Evolutionary conservation across 2,888 invertebrate species (phyloP).

Genomic region (Leptopilina myrica): DNA sequence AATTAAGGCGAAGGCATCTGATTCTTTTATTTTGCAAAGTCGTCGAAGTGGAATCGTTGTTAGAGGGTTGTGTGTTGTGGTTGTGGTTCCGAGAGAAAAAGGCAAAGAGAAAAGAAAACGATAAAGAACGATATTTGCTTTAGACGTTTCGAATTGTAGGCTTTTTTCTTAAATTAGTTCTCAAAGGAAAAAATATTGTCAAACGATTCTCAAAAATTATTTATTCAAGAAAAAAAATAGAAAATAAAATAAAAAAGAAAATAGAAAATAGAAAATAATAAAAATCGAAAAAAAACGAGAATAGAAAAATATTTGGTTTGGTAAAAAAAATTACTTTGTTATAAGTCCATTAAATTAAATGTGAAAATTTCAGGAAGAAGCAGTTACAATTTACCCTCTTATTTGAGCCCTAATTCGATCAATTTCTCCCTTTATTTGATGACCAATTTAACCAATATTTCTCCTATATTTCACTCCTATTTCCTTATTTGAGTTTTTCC

Average conservation of each 20-base stretch:
- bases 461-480: background rate
- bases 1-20: background rate
- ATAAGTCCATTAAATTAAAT: background rate
- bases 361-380: constrained; percentile 4
- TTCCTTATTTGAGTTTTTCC: background rate
- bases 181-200: no score
- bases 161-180: no score
- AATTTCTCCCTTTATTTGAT: constrained; percentile 13
- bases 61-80: constrained; percentile 16
- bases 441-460: background rate
- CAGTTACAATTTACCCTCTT: constrained; percentile 21
- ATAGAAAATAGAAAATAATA: no score
- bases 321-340: background rate
- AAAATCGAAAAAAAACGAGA: no score
- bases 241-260: no score
- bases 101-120: constrained; percentile 38
- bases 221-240: no score
- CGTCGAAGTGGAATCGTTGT: constrained; percentile 46
- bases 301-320: no score
- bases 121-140: constrained; percentile 52
- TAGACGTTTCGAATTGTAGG: constrained; percentile 42
- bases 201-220: no score
- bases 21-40: constrained; percentile 42
- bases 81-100: constrained; percentile 19
- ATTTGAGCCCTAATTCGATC: constrained; percentile 21